Conservation (phyloP, 2,888 invertebrate species). For the Clistopyga incitator region DNA sequence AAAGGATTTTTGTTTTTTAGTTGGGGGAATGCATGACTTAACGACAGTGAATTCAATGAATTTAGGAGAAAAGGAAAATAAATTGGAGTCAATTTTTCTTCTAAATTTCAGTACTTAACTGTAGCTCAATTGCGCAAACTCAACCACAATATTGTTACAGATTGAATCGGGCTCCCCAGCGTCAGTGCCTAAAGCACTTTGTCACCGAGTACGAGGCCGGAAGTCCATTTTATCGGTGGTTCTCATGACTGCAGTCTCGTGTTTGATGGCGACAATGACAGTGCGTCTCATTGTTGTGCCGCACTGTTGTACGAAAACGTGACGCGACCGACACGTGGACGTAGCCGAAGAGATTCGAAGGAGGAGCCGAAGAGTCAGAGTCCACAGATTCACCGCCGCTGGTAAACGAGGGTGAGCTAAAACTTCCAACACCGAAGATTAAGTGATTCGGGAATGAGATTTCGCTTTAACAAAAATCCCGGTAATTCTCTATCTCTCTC, state of each 20-base stretch:
- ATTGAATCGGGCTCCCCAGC: slow-evolving; percentile 21
- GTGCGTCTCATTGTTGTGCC: slow-evolving; percentile 45
- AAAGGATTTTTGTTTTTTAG: too few species aligned
- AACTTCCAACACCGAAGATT: slow-evolving; percentile 62
- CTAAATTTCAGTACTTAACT: too few species aligned
- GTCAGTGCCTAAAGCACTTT: background rate
- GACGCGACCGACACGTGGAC: slow-evolving; percentile 65
- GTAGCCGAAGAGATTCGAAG: slow-evolving; percentile 35
- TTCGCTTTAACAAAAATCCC: slow-evolving; percentile 49
- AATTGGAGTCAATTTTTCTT: too few species aligned
- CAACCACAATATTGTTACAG: slow-evolving; percentile 53
- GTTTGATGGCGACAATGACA: slow-evolving; percentile 61
- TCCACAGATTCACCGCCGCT: background rate
- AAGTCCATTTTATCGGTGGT: slow-evolving; percentile 50
- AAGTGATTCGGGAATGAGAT: slow-evolving; percentile 66
- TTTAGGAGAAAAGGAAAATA: too few species aligned
- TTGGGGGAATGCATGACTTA: too few species aligned
- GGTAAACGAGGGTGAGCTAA: background rate
- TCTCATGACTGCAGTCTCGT: slow-evolving; percentile 55
- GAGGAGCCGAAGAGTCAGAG: slow-evolving; percentile 63
- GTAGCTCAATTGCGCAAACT: too few species aligned
- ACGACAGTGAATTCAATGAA: too few species aligned
- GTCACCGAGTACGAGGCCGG: slow-evolving; percentile 44
- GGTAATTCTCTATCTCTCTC: slow-evolving; percentile 5
- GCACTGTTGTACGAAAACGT: slow-evolving; percentile 16